Evolutionary conservation across 2,113 vertebrate genomes (phyloP).

Genomic region (Tragelaphus strepsiceros): DNA sequence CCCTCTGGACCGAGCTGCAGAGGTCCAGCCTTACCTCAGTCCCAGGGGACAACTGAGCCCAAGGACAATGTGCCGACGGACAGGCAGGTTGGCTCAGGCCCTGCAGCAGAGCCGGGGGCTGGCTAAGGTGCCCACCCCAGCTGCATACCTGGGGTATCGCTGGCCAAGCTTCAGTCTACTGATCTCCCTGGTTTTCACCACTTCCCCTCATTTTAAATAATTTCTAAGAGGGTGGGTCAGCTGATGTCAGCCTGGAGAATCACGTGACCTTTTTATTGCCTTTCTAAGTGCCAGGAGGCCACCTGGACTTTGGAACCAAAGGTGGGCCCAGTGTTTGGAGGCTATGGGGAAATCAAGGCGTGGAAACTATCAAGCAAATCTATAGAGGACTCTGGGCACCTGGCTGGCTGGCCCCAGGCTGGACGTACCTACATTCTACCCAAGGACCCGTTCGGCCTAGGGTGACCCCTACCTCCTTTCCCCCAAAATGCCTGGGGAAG

Average conservation of each 20-base stretch:
- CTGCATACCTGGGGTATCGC: background rate
- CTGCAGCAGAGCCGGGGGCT: background rate
- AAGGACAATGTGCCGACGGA: constrained; percentile 1
- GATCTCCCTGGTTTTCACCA: background rate
- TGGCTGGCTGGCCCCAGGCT: background rate
- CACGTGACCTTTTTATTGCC: background rate
- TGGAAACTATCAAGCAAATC: background rate
- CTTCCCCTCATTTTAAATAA: background rate
- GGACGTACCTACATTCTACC: rapidly evolving
- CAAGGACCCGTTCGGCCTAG: background rate
- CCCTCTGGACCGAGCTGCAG: background rate
- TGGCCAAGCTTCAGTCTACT: background rate
- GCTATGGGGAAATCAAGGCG: background rate
- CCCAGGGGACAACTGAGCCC: constrained; percentile 59
- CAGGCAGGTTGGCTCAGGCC: constrained; percentile 12
- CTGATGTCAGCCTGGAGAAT: background rate
- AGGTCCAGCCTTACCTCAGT: constrained; percentile 68
- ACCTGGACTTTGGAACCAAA: background rate
- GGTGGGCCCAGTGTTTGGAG: background rate
- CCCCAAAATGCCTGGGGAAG: background rate
- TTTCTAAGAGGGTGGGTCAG: background rate
- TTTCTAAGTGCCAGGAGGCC: background rate
- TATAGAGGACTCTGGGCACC: background rate
- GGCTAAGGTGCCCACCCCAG: background rate
- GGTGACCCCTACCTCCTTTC: background rate